These are phyloP conservation scores for Zelostemma sp. DNA, from an alignment of 1,140 invertebrate species.

Conservation along the genomic window DNA sequence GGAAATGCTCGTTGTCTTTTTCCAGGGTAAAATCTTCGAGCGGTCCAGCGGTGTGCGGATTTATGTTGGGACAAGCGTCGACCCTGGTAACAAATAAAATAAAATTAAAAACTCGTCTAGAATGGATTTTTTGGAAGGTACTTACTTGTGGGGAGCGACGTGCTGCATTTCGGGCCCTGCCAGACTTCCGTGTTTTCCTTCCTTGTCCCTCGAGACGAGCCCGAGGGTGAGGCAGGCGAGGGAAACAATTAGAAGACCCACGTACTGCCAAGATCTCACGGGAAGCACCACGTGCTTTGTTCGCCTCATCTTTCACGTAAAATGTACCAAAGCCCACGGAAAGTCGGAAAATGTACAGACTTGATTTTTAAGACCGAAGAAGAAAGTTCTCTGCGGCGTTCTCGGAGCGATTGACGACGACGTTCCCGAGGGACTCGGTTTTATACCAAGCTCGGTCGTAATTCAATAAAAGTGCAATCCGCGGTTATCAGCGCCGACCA, in stretches of 20 bases:
- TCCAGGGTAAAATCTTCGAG: no score
- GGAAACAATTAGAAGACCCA: slow-evolving; percentile 62
- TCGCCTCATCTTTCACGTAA: slow-evolving; percentile 55
- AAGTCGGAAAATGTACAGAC: no score
- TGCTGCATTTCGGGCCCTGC: slow-evolving; percentile 61
- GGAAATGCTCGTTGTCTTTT: no score
- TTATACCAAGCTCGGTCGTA: slow-evolving; percentile 56
- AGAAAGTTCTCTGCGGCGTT: slow-evolving; percentile 25
- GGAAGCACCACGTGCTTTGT: slow-evolving; percentile 60
- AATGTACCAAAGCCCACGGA: no score
- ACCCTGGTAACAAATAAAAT: slow-evolving; percentile 38
- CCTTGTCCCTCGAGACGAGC: slow-evolving; percentile 58
- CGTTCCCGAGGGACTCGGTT: slow-evolving; percentile 34
- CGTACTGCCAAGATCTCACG: slow-evolving; percentile 62
- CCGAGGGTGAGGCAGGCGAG: slow-evolving; percentile 62
- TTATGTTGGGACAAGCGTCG: slow-evolving; percentile 58
- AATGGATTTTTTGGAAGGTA: no score
- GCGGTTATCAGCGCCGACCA: slow-evolving; percentile 64
- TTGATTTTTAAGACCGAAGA: slow-evolving; percentile 8
- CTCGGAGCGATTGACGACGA: slow-evolving; percentile 48
- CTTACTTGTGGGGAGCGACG: slow-evolving; percentile 60
- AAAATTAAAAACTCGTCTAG: background rate
- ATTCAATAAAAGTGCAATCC: slow-evolving; percentile 65
- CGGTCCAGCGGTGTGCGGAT: slow-evolving; percentile 28
- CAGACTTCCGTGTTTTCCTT: slow-evolving; percentile 60